A percentile compares a stretch with the other conserved stretches of the same genome.
phyloP scores from a whole-genome alignment of 2,797 vertebrate species.

The Martes flavigula region DNA sequence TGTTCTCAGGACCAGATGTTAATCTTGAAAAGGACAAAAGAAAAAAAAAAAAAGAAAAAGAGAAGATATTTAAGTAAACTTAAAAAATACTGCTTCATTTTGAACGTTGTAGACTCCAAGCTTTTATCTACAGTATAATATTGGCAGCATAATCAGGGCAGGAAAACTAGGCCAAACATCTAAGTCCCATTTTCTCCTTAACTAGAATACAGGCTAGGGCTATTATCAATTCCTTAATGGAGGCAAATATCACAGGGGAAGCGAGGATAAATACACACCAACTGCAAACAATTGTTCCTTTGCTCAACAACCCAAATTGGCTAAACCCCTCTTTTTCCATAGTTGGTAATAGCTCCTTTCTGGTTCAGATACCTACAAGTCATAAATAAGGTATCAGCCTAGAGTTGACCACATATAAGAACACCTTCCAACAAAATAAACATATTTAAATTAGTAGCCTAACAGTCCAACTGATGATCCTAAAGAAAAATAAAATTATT shows the following conservation, averaged over 20 bases:
- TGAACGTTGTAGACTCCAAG: background rate
- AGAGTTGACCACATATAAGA: background rate
- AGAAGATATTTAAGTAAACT: background rate
- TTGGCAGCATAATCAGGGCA: background rate
- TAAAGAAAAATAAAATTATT: slow-evolving; percentile 19
- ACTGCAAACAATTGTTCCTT: slow-evolving; percentile 10
- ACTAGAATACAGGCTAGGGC: background rate
- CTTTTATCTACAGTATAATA: slow-evolving; percentile 9
- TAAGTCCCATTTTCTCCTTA: slow-evolving; percentile 22
- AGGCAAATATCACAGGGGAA: background rate
- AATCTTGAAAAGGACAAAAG: slow-evolving; percentile 84
- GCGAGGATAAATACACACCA: slow-evolving; percentile 14
- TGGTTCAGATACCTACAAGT: background rate
- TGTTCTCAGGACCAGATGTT: slow-evolving; percentile 94
- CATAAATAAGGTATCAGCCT: background rate
- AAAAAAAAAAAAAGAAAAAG: background rate
- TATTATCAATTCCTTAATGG: background rate
- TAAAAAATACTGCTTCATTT: slow-evolving; percentile 33
- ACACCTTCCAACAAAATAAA: slow-evolving; percentile 17
- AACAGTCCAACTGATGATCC: background rate
- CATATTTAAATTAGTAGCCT: slow-evolving; percentile 1
- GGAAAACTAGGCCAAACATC: background rate
- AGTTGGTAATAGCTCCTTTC: slow-evolving; percentile 5
- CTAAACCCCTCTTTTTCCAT: slow-evolving; percentile 26
- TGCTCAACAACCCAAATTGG: slow-evolving; percentile 45